Base-by-base conservation (phyloP, 2,888 invertebrate species). In the Dasypolia templi region DNA sequence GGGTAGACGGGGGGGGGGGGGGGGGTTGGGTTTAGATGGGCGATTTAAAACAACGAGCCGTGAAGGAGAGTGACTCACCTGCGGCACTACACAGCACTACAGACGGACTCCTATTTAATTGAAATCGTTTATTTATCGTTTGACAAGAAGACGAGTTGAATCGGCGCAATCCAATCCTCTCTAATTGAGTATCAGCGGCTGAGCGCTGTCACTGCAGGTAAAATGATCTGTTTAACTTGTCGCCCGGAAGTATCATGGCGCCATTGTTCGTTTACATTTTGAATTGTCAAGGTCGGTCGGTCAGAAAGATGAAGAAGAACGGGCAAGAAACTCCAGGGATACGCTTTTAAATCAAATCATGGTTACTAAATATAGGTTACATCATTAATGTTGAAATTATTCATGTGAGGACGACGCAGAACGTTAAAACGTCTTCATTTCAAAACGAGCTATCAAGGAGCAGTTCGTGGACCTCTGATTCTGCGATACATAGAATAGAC, bases 131-230 rank as follows among this genome's bases (percentile, higher is more conserved):
- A 91, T 91, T 91, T 79, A 78, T 82, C 44, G 72, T 64, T 72
- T 72, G 83, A 83, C 83, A 67, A 72, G 79, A 35, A 59, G 65
- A 76, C 77, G 69, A 77, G 81, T 78, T 83, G 78, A 83, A 92
- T 91, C 89, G 86, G 86, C 83, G 87, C 86, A 85, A 87, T 87
- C 86, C 90, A 87, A 91, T 91, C 85, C 86, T 39, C 61, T 62
- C 84, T 91, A 91, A 91, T 92, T 91, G 89, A 89, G 88, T 90
- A 89, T 89, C 89, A 89, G 85, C 62, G 75, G 66, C 67, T 35
- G 66, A 49, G 73, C 68, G 49, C 51, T n/a, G 73, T 39, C 51
- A 39, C 61, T 65, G 66, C 53, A 53, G 44, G 49, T 44, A 22
- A 66, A 63, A 29, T 78, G 65, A 78, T 77, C 65, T 77, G 46